These are phyloP conservation scores for Microcebus griseorufus DNA, from an alignment of 2,113 vertebrate species.

Conservation along the genomic window DNA sequence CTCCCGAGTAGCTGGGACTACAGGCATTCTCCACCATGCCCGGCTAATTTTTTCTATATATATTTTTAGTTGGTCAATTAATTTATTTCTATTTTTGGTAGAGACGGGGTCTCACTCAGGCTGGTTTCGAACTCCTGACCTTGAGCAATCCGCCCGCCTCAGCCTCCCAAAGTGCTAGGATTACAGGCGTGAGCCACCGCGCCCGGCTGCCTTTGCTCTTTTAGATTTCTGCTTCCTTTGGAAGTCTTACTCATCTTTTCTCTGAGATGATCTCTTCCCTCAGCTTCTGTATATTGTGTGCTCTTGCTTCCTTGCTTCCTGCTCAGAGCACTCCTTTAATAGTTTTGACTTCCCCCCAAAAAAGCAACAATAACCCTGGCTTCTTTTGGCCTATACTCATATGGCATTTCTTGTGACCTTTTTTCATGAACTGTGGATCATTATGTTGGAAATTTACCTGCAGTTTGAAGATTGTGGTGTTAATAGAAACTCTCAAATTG, in stretches of 20 bases:
- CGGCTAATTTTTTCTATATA: too few relatives aligned
- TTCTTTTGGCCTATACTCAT: not conserved
- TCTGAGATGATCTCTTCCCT: not conserved
- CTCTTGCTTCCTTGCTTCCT: not conserved
- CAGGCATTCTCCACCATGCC: too few relatives aligned
- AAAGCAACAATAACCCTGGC: not conserved
- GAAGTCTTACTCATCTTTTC: not conserved
- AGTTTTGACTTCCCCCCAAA: not conserved
- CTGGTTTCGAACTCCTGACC: too few relatives aligned
- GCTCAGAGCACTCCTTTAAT: not conserved
- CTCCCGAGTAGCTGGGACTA: too few relatives aligned
- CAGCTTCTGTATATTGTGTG: not conserved
- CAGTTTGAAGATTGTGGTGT: conserved; percentile 1
- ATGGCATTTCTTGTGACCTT: not conserved
- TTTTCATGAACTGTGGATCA: not conserved
- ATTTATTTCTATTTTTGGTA: too few relatives aligned
- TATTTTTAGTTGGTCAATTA: too few relatives aligned
- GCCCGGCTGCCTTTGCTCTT: not conserved
- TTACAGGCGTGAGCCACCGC: too few relatives aligned
- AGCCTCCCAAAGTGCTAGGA: too few relatives aligned
- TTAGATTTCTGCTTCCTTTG: not conserved
- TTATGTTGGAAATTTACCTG: conserved; percentile 10
- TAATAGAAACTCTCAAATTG: conserved; percentile 27
- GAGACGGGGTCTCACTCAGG: too few relatives aligned
- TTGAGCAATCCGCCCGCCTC: too few relatives aligned